A percentile compares a stretch with the other conserved stretches of the same genome.
Conservation (phyloP, 2,888 invertebrate species). For the Agonopterix alstromeriana region DNA sequence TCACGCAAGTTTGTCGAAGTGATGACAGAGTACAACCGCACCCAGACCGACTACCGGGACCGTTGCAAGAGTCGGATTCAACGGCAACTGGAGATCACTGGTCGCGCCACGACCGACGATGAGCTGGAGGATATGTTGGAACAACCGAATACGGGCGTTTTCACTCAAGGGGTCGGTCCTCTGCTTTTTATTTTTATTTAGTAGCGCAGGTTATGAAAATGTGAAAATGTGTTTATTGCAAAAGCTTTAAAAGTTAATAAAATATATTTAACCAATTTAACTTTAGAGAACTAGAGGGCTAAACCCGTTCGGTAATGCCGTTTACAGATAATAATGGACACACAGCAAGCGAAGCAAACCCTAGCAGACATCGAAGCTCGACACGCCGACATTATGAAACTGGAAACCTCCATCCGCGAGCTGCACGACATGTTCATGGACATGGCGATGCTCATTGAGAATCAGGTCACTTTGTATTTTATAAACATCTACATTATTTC, state of each 20-base stretch:
- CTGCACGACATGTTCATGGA: conserved; percentile 99
- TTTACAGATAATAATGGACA: conserved; percentile 99
- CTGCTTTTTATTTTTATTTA: neutral
- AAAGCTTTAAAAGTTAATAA: too few relatives aligned
- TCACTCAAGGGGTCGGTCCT: conserved; percentile 84
- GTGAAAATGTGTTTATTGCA: too few relatives aligned
- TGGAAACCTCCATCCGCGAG: conserved; percentile 99
- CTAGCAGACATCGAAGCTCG: conserved; percentile 99
- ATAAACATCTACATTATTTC: neutral
- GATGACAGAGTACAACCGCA: conserved; percentile 99
- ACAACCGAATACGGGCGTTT: conserved; percentile 98
- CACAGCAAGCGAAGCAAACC: conserved; percentile 99
- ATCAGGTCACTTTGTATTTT: conserved; percentile 79
- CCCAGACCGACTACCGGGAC: conserved; percentile 99
- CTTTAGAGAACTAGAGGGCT: too few relatives aligned
- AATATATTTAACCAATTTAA: too few relatives aligned
- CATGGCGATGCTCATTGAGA: conserved; percentile 99
- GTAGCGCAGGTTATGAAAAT: too few relatives aligned
- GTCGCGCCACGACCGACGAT: conserved; percentile 97
- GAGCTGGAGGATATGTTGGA: conserved; percentile 99
- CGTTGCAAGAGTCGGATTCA: conserved; percentile 99
- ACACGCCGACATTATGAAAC: conserved; percentile 99
- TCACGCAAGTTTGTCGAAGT: conserved; percentile 99
- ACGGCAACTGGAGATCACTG: conserved; percentile 99
- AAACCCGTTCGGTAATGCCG: too few relatives aligned